A percentile compares a stretch with the other conserved stretches of the same genome.
Conservation (phyloP, 2,113 vertebrate genomes). For the Gallinago paraguaiae region DNA sequence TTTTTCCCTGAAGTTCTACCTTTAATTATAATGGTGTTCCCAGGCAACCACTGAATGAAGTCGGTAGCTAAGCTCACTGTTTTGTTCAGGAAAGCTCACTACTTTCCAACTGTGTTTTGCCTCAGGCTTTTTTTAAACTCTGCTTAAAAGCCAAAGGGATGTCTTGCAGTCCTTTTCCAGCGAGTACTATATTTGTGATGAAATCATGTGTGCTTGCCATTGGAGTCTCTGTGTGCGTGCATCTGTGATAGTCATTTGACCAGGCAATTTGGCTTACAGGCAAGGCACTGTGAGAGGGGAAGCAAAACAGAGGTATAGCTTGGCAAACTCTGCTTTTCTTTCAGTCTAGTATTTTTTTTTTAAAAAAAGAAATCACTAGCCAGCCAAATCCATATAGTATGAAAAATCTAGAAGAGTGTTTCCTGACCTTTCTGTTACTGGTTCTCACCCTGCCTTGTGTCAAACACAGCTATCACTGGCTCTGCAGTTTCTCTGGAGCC, state of each 20-base stretch:
- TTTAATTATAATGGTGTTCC: slow-evolving; percentile 5
- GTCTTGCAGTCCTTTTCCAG: not conserved
- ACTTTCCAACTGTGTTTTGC: not conserved
- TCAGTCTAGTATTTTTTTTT: not conserved
- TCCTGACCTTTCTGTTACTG: not conserved
- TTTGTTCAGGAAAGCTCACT: not conserved
- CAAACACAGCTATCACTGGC: not conserved
- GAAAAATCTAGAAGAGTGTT: not conserved
- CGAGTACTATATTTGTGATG: not conserved
- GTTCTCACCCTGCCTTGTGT: not conserved
- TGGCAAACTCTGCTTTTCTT: not conserved
- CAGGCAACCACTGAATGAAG: slow-evolving; percentile 20
- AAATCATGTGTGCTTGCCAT: not conserved
- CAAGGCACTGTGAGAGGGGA: not conserved
- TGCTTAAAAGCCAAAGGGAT: not conserved
- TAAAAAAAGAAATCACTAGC: not conserved
- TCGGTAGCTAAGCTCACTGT: not conserved
- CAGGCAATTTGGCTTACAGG: not conserved
- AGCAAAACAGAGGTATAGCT: not conserved
- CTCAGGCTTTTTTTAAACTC: not conserved
- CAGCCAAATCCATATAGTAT: not conserved
- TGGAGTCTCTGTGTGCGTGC: not conserved
- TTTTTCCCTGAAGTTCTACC: not conserved
- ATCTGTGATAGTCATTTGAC: not conserved
- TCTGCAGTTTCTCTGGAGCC: not conserved